Conservation (phyloP, 2,797 vertebrate genomes). For the Menidia menidia region DNA sequence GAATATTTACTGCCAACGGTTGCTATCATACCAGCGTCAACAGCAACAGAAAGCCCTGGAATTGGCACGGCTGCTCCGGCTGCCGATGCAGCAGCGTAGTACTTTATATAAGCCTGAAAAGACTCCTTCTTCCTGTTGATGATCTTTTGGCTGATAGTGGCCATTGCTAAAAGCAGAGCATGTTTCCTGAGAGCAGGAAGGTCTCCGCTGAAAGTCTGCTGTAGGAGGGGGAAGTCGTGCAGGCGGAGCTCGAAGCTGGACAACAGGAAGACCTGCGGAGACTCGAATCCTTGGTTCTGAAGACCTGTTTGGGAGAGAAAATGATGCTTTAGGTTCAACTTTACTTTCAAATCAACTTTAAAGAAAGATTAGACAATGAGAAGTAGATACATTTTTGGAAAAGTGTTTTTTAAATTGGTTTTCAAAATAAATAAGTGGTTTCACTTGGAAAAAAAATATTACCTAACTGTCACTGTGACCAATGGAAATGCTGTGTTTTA, state of each 20-base stretch:
- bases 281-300: slow-evolving; percentile 11
- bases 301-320: not conserved
- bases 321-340: too few relatives aligned
- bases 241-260: slow-evolving; percentile 57
- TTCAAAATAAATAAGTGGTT: too few relatives aligned
- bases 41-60: not conserved
- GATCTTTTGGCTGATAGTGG: not conserved
- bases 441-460: too few relatives aligned
- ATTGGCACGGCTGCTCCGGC: not conserved
- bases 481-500: too few relatives aligned
- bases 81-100: rapidly evolving
- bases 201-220: slow-evolving; percentile 25
- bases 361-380: too few relatives aligned
- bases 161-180: slow-evolving; percentile 16
- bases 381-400: too few relatives aligned
- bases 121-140: slow-evolving; percentile 25
- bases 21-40: not conserved
- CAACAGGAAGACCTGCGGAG: slow-evolving; percentile 78
- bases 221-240: slow-evolving; percentile 67
- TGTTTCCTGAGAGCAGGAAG: slow-evolving; percentile 28
- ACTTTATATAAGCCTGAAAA: slow-evolving; percentile 11
- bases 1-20: not conserved
- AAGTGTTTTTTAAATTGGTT: too few relatives aligned
- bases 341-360: too few relatives aligned
- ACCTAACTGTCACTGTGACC: too few relatives aligned